A percentile compares a stretch with the other conserved stretches of the same genome.
Evolutionary conservation across 2,797 vertebrate genomes (phyloP).

Genomic region (Brotogeris chrysoptera): DNA sequence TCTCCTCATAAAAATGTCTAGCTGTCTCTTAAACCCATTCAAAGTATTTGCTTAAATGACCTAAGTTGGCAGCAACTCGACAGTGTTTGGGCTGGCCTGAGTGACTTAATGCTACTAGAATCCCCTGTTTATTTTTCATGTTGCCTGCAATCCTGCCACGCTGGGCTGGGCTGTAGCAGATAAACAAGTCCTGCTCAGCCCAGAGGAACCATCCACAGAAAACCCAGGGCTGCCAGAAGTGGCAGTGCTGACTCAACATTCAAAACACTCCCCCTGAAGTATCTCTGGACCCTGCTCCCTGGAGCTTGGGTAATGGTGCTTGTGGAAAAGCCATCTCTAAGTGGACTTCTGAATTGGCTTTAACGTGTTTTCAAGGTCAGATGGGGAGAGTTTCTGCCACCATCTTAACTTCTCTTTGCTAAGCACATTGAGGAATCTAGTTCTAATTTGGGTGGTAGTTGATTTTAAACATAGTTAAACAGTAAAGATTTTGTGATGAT

Average conservation of each 20-base stretch:
- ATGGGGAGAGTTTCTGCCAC: background rate
- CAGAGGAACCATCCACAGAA: background rate
- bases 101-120: slow-evolving; percentile 47
- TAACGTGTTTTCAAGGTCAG: background rate
- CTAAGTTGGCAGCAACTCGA: slow-evolving; percentile 25
- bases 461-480: background rate
- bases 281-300: background rate
- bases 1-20: slow-evolving; percentile 67
- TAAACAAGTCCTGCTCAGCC: slow-evolving; percentile 8
- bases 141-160: slow-evolving; percentile 5
- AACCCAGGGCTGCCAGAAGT: background rate
- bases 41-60: slow-evolving; percentile 58
- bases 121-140: slow-evolving; percentile 53
- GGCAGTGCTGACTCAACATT: slow-evolving; percentile 6
- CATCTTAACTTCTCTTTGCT: background rate
- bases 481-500: background rate
- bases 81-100: background rate
- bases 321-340: background rate
- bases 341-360: background rate
- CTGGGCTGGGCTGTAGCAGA: background rate
- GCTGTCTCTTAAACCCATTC: slow-evolving; percentile 63
- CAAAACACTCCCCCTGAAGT: background rate
- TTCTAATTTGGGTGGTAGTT: background rate
- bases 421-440: background rate
- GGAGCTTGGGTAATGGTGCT: background rate